These are phyloP conservation scores for Drosophila biarmipes DNA, from an alignment of 1,140 invertebrate species.

Conservation along the genomic window DNA sequence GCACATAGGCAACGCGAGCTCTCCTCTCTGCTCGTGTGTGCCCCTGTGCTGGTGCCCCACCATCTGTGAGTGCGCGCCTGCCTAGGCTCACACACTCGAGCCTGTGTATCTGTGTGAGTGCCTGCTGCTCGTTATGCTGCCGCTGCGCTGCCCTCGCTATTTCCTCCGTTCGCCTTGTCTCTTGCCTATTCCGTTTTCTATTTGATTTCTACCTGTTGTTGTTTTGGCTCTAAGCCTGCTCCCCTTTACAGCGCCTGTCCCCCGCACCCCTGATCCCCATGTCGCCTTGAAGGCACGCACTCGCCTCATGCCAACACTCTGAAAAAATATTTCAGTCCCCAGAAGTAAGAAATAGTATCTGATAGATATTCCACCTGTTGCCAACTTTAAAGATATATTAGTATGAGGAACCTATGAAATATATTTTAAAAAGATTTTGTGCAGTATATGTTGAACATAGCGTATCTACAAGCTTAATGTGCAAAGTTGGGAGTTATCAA, in stretches of 20 bases:
- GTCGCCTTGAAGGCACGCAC: conserved; percentile 44
- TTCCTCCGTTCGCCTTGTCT: conserved; percentile 63
- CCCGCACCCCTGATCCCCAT: not conserved
- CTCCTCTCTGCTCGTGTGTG: conserved; percentile 38
- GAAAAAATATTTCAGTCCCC: not conserved
- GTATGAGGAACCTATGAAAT: too few relatives aligned
- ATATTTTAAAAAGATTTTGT: too few relatives aligned
- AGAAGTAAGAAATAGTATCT: too few relatives aligned
- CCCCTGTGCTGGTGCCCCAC: conserved; percentile 14
- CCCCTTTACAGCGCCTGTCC: conserved; percentile 54
- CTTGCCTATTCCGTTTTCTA: conserved; percentile 82
- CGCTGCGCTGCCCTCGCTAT: conserved; percentile 53
- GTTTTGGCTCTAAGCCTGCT: conserved; percentile 75
- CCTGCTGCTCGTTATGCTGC: conserved; percentile 69
- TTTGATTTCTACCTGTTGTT: conserved; percentile 83
- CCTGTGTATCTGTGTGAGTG: conserved; percentile 22
- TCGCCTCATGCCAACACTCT: conserved; percentile 37
- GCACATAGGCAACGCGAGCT: conserved; percentile 79
- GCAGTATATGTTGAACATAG: too few relatives aligned
- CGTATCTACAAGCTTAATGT: too few relatives aligned
- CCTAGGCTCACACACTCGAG: conserved; percentile 14
- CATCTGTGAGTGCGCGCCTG: conserved; percentile 25
- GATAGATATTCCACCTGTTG: not conserved
- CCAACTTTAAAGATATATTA: too few relatives aligned
- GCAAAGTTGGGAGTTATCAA: too few relatives aligned